Evolutionary conservation across 2,113 vertebrate species (phyloP), one percentile per base, ranked within the genome.

Genomic region (Paramormyrops kingsleyae): DNA sequence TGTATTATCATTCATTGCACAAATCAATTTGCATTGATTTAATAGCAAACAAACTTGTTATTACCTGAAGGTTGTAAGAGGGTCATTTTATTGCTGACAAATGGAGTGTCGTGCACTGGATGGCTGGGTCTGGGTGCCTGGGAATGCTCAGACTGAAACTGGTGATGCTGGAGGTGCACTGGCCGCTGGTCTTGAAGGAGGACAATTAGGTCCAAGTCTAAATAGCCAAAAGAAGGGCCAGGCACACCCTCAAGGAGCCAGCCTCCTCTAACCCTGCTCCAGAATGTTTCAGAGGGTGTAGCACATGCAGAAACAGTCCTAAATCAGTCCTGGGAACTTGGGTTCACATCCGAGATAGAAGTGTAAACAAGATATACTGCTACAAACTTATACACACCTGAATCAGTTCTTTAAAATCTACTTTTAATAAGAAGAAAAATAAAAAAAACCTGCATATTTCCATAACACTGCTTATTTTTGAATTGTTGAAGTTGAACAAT

Each of bases 1-100:
- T 91, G 90, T 92, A 89, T 92, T 87, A 87, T 83, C 50, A 91
- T 93, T 90, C 91, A 92, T 91, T 92, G 84, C 83, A 62, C 90
- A 88, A 90, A 80, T 8, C 17, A 91, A 44, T 89, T 90, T 87
- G 52, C 42, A 89, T 87, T 88, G 27, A 39, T 88, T 91, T 94
- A 92, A 92, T 92, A 91, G 88, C 87, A 88, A 87, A 91, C 59
- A 42, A 87, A 88, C 91, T 87, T 87, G 74, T 92, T 92, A 91
- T 91, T 91, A 91, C 70, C 87, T 89, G 84, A 89, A 92, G 89
- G 92, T 93, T 92, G 90, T 86, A 85, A 90, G 87, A n/a, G 77
- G 24, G 47, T 89, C 42, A 59, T 88, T 83, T 90, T 84, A 90
- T 59, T 39, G n/a, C 53, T 53, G 83, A 70, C 80, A 50, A 56